Conservation (phyloP, 2,797 vertebrate species). For the Xiphophorus birchmanni region DNA sequence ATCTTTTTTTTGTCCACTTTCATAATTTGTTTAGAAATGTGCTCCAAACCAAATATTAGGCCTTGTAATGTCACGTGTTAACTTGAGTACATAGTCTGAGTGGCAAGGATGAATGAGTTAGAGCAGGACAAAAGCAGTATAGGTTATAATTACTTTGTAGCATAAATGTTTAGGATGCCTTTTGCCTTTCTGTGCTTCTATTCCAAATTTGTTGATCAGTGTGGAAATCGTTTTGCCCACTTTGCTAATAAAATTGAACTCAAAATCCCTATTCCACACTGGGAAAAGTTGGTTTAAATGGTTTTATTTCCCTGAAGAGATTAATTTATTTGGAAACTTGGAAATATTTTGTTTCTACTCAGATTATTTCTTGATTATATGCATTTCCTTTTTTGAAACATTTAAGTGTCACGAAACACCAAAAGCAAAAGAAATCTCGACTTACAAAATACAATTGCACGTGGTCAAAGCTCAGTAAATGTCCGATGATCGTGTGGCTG, state of each 20-base stretch:
- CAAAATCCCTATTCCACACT: neutral
- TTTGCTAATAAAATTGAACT: neutral
- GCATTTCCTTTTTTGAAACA: neutral
- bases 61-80: neutral
- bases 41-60: neutral
- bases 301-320: no score
- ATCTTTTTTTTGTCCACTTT: neutral
- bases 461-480: conserved; percentile 72
- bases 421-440: neutral
- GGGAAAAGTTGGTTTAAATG: neutral
- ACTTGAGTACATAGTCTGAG: neutral
- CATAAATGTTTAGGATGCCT: neutral
- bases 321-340: neutral
- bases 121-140: neutral
- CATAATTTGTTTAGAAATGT: neutral
- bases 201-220: no score
- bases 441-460: conserved; percentile 68
- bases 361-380: neutral
- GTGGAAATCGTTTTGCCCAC: neutral
- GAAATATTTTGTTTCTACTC: neutral
- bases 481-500: conserved; percentile 55
- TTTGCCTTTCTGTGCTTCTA: neutral
- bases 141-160: neutral
- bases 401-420: neutral
- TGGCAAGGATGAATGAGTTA: neutral